A percentile compares a stretch with the other conserved stretches of the same genome.
Evolutionary conservation across 2,888 invertebrate genomes (phyloP).

Genomic region (Phyllotreta cruciferae): DNA sequence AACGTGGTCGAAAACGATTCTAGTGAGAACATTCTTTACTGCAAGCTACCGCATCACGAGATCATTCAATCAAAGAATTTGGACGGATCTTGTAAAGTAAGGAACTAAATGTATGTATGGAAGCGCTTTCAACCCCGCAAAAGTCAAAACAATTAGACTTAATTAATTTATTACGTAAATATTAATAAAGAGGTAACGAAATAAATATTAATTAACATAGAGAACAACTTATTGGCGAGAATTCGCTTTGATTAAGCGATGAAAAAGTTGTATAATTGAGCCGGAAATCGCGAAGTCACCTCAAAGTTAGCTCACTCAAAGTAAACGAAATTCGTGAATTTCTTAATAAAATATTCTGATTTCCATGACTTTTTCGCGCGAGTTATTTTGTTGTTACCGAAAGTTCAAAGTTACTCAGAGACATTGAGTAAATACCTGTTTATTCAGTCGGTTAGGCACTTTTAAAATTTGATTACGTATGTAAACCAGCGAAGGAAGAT

Average conservation of each 20-base stretch:
- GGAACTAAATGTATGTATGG: too few relatives aligned
- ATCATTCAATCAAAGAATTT: slow-evolving; percentile 17
- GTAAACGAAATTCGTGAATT: slow-evolving; percentile 9
- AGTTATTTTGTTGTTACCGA: slow-evolving; percentile 7
- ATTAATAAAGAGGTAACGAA: too few relatives aligned
- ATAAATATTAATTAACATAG: too few relatives aligned
- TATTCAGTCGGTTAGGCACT: slow-evolving; percentile 30
- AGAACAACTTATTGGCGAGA: not conserved
- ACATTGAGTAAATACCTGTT: slow-evolving; percentile 16
- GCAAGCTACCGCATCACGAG: slow-evolving; percentile 1
- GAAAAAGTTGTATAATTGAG: slow-evolving; percentile 3
- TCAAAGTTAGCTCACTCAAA: slow-evolving; percentile 6
- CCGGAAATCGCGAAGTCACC: not conserved
- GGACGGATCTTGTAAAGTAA: not conserved
- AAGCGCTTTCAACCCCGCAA: too few relatives aligned
- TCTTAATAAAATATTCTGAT: slow-evolving; percentile 20
- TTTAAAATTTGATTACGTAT: slow-evolving; percentile 25
- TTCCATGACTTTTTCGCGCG: not conserved
- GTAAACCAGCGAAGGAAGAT: slow-evolving; percentile 15
- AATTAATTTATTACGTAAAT: too few relatives aligned
- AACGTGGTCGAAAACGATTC: slow-evolving; percentile 11
- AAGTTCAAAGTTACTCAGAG: slow-evolving; percentile 21
- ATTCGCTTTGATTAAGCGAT: not conserved
- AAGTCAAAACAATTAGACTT: too few relatives aligned
- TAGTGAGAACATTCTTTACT: slow-evolving; percentile 14